These are phyloP conservation scores for Oikopleura dioica DNA, from an alignment of 23 tunicate species.

Conservation along the genomic window DNA sequence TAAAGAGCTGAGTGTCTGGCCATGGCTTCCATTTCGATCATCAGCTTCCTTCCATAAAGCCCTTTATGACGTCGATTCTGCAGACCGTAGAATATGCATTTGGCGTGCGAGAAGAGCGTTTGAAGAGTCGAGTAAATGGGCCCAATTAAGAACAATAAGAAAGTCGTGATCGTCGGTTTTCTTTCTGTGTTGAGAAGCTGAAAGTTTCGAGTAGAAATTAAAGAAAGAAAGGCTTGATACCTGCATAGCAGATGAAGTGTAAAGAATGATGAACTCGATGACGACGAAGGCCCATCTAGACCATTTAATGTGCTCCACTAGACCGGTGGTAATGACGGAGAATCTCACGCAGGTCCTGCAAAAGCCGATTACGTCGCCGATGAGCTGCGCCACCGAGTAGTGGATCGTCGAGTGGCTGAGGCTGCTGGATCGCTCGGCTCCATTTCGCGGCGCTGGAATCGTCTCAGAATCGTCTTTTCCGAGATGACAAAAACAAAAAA, in stretches of 20 bases:
- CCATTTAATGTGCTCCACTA: neutral
- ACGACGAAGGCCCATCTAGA: neutral
- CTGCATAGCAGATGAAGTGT: neutral
- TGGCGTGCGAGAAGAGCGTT: neutral
- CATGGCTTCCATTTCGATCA: neutral
- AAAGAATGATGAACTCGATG: neutral
- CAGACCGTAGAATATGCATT: neutral
- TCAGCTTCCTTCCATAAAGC: neutral
- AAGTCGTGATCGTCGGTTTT: neutral
- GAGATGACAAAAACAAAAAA: too few species aligned
- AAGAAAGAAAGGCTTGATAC: neutral
- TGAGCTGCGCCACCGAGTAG: constrained; percentile 11
- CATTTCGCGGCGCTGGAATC: too few species aligned
- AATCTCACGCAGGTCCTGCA: neutral
- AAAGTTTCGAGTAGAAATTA: neutral
- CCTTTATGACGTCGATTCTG: neutral
- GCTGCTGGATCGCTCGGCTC: too few species aligned
- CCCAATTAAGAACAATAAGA: neutral
- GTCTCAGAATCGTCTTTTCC: too few species aligned
- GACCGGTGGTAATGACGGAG: neutral
- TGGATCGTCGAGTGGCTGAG: too few species aligned
- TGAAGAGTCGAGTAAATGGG: neutral
- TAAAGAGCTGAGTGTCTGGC: neutral
- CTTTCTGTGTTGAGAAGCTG: neutral
- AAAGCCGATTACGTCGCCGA: neutral